A percentile compares a stretch with the other conserved stretches of the same genome.
These are phyloP conservation scores for Ecliptopera silaceata DNA, from an alignment of 2,888 invertebrate genomes.

Conservation along the genomic window DNA sequence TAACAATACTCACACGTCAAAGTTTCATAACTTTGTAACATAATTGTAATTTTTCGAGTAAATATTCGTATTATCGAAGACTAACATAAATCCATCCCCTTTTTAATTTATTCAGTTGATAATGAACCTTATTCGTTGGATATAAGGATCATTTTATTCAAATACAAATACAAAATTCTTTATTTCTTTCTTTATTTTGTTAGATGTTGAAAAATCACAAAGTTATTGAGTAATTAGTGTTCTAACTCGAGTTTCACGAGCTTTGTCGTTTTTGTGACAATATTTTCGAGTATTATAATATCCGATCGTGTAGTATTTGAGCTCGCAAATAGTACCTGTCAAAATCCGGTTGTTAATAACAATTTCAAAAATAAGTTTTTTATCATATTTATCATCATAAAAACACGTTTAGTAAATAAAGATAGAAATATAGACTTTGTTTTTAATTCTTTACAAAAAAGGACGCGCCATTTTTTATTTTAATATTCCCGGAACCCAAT, in stretches of 20 bases:
- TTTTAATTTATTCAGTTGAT: constrained; percentile 23
- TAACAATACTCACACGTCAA: constrained; percentile 36
- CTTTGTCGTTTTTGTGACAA: constrained; percentile 58
- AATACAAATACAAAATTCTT: no score
- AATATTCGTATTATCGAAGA: constrained; percentile 39
- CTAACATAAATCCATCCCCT: background rate
- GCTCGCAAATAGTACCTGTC: background rate
- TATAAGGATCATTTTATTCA: constrained; percentile 31
- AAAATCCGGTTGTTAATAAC: background rate
- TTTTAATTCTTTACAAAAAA: no score
- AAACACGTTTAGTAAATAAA: no score
- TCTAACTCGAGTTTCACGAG: constrained; percentile 63
- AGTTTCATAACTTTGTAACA: constrained; percentile 56
- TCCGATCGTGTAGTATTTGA: constrained; percentile 43
- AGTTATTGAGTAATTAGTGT: constrained; percentile 54
- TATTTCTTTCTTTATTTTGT: no score
- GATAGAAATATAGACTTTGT: no score
- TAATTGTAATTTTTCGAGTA: constrained; percentile 27
- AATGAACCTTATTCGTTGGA: constrained; percentile 37
- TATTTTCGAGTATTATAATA: constrained; percentile 54
- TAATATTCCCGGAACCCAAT: no score
- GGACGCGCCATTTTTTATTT: no score
- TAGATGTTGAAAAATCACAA: constrained; percentile 34
- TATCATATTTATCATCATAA: no score
- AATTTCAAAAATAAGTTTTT: background rate